A percentile compares a stretch with the other conserved stretches of the same genome.
Conservation (phyloP, 2,888 invertebrate genomes). For the Conops quadrifasciatus region DNA sequence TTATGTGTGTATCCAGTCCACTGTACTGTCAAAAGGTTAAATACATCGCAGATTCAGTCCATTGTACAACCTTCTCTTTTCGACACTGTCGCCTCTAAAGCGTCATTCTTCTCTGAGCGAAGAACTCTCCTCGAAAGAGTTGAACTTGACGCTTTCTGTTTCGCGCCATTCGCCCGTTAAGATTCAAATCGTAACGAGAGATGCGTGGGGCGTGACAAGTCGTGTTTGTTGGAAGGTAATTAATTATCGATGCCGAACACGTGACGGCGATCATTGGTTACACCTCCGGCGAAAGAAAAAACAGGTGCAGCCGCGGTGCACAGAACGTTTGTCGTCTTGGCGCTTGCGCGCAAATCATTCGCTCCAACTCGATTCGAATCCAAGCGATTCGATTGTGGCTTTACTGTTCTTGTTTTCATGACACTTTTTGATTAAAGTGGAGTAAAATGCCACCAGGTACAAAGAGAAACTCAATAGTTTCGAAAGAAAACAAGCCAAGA, state of each 20-base stretch:
- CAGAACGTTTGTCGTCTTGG: neutral
- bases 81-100: too few relatives aligned
- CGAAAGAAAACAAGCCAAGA: slow-evolving; percentile 37
- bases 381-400: neutral
- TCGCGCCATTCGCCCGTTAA: too few relatives aligned
- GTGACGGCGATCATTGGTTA: slow-evolving; percentile 41
- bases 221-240: slow-evolving; percentile 20
- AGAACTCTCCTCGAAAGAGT: too few relatives aligned
- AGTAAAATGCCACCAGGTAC: slow-evolving; percentile 53
- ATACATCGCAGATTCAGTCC: too few relatives aligned
- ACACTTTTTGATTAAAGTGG: slow-evolving; percentile 50
- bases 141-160: too few relatives aligned
- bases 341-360: neutral
- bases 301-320: neutral
- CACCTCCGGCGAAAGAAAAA: neutral
- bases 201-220: neutral
- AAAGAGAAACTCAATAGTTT: slow-evolving; percentile 54
- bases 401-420: slow-evolving; percentile 12
- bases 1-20: too few relatives aligned
- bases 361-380: neutral
- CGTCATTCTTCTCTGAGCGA: too few relatives aligned
- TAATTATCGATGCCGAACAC: slow-evolving; percentile 52
- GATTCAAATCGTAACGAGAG: too few relatives aligned
- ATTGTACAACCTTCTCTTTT: too few relatives aligned
- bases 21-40: too few relatives aligned